Conservation (phyloP, 2,113 vertebrate species). For the Pomatostomus ruficeps region DNA sequence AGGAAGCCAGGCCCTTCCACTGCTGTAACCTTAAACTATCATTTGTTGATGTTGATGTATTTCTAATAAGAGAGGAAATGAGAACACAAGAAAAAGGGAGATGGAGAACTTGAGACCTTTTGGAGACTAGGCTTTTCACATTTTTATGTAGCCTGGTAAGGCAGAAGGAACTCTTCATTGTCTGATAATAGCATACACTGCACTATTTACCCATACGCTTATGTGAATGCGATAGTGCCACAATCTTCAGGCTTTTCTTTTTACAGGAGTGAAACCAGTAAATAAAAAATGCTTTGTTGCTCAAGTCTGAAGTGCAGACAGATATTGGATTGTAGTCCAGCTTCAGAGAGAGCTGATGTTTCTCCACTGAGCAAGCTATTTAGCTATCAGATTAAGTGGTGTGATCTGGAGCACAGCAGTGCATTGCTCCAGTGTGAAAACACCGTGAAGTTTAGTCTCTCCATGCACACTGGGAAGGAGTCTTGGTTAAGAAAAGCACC, state of each 20-base stretch:
- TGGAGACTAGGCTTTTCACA: conserved; percentile 20
- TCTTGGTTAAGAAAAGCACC: neutral
- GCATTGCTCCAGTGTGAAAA: neutral
- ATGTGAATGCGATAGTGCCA: neutral
- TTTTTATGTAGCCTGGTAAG: conserved; percentile 15
- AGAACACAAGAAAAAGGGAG: neutral
- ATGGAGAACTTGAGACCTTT: neutral
- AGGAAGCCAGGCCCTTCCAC: conserved; percentile 43
- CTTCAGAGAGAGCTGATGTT: neutral
- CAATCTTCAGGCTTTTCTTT: conserved; percentile 31
- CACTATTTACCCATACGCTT: neutral
- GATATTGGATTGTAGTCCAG: neutral
- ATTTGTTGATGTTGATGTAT: conserved; percentile 44
- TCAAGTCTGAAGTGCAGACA: neutral
- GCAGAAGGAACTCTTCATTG: neutral
- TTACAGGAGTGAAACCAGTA: conserved; percentile 36
- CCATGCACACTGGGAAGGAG: neutral
- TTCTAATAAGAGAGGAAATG: conserved; percentile 1
- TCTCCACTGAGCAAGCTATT: neutral
- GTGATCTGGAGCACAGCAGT: neutral
- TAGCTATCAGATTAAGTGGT: neutral
- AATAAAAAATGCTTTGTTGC: conserved; percentile 26
- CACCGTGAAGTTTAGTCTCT: neutral
- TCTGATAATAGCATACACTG: neutral
- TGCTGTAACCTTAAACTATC: conserved; percentile 59